Percentiles rank a stretch among this genome's conserved stretches.
Conservation (phyloP, 2,797 vertebrate species). For the Anniella stebbinsi region DNA sequence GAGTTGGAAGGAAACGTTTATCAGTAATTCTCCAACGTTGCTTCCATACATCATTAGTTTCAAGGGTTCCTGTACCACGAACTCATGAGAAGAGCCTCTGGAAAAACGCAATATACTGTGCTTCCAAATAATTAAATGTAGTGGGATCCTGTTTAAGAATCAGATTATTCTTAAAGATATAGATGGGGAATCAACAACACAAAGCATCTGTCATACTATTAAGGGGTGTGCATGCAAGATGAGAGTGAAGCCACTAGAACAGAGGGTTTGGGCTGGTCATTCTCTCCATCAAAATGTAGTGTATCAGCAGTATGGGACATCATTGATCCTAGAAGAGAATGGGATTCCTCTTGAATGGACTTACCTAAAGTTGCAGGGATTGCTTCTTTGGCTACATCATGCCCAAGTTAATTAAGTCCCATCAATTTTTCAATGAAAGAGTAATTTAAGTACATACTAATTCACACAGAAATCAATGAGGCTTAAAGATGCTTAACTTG, state of each 20-base stretch:
- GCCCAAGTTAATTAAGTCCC: neutral
- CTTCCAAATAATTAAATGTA: neutral
- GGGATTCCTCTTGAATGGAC: neutral
- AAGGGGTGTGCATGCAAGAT: neutral
- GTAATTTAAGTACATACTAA: neutral
- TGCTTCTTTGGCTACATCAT: neutral
- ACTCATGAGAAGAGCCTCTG: neutral
- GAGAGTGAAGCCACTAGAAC: neutral
- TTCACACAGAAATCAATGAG: neutral
- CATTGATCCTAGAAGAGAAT: neutral
- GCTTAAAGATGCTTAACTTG: neutral
- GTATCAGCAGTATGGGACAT: neutral
- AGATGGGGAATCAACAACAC: neutral
- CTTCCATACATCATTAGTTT: neutral
- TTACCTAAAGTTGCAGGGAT: neutral
- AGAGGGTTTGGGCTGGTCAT: neutral
- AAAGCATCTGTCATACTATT: neutral
- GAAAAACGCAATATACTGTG: neutral
- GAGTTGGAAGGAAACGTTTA: neutral
- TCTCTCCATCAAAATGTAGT: neutral
- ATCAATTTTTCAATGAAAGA: neutral
- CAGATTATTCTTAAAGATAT: neutral
- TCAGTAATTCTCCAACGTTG: neutral
- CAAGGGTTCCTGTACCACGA: neutral
- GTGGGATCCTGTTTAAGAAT: neutral